Base-by-base conservation (phyloP, 2,888 invertebrate genomes). In the Dryomyza anilis region DNA sequence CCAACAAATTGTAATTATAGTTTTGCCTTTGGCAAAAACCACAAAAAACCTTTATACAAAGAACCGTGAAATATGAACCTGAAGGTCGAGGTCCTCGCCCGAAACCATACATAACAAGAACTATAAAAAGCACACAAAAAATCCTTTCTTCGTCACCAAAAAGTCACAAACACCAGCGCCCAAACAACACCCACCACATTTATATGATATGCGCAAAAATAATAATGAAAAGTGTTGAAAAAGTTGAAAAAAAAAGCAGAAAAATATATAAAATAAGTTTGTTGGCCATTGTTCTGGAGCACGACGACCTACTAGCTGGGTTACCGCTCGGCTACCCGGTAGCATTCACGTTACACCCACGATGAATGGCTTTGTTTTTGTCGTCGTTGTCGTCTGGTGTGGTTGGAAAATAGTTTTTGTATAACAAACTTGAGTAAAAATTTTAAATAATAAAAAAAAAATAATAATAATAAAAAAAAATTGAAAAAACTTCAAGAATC, bases 291-390 rank as follows among this genome's bases (percentile, higher is more conserved):
- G 33, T 36, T 23, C 39, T 3, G 39, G 7, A 39, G 39, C 39
- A 12, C 39, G 39, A 7, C 39, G 39, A 33, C 33, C 33, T 39
- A n/a, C n/a, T 43, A 12, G 50, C 23, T 50, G 7, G 50, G 25
- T 19, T 25, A 50, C 14, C 46, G 3, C 39, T 39, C n/a, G 39
- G n/a, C n/a, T n/a, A n/a, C n/a, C n/a, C n/a, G n/a, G n/a, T n/a
- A n/a, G n/a, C n/a, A n/a, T n/a, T n/a, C n/a, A n/a, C n/a, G n/a
- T n/a, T n/a, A n/a, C n/a, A n/a, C n/a, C n/a, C n/a, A 4, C 19
- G 30, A 43, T 57, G 48, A 59, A 59, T 23, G 59, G 48, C 46
- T 59, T 33, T 48, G 33, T 59, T 46, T 33, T 36, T 25, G 33
- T 33, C 33, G 21, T 8, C 33, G 10, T 12, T 10, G 14, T 12